phyloP scores from a whole-genome alignment of 2,113 vertebrate species.

The Tympanuchus pallidicinctus region DNA sequence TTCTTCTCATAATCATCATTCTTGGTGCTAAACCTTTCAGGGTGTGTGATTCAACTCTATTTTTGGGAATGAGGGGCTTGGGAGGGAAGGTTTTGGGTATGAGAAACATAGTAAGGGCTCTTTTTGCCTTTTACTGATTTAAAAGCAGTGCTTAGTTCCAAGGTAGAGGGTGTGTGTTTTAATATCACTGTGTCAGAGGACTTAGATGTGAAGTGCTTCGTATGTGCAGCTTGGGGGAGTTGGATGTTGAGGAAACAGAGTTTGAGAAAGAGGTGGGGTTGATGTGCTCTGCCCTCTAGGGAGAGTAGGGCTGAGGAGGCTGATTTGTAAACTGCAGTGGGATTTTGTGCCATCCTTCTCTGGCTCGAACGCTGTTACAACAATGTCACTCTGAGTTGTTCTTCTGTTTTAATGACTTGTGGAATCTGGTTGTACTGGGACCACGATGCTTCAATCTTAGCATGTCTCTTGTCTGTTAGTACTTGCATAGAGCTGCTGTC shows the following conservation, averaged over 20 bases:
- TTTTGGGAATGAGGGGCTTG: background rate
- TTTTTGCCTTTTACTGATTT: background rate
- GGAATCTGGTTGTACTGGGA: background rate
- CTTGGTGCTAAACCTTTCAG: background rate
- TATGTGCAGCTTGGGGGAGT: background rate
- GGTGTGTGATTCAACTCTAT: background rate
- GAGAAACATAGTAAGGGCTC: background rate
- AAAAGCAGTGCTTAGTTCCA: background rate
- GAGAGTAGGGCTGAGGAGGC: background rate
- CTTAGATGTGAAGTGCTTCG: background rate
- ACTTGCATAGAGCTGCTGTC: background rate
- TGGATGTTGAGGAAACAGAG: background rate
- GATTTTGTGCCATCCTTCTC: background rate
- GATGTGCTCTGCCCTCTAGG: background rate
- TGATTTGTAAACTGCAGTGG: background rate
- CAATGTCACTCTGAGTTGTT: background rate
- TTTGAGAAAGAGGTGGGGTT: background rate
- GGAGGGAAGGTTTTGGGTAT: background rate
- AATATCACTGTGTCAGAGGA: background rate
- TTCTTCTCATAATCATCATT: constrained; percentile 10
- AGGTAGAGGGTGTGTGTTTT: background rate
- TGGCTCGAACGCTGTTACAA: background rate
- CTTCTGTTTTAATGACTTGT: background rate
- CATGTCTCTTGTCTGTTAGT: background rate
- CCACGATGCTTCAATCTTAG: background rate